A percentile compares a stretch with the other conserved stretches of the same genome.
Conservation (phyloP, 2,888 invertebrate species). For the Calameuta pallipes region DNA sequence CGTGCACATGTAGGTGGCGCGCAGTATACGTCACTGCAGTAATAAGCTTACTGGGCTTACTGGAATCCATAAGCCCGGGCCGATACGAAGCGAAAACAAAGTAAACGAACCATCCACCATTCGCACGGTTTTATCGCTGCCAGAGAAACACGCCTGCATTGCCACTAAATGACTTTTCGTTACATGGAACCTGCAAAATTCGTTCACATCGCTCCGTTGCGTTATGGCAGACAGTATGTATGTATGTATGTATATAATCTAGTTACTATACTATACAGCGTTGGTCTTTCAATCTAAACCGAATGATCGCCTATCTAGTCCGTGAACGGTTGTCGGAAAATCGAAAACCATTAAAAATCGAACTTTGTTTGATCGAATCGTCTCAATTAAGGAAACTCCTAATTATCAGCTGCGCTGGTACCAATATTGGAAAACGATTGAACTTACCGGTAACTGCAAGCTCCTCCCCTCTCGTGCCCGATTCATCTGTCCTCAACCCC, state of each 20-base stretch:
- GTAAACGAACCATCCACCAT: constrained; percentile 21
- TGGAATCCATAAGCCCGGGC: constrained; percentile 8
- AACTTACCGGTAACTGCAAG: constrained; percentile 42
- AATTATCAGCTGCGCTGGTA: constrained; percentile 49
- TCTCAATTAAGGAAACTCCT: constrained; percentile 56
- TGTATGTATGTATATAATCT: too few relatives aligned
- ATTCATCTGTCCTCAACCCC: constrained; percentile 14
- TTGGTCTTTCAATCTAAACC: too few relatives aligned
- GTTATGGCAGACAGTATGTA: too few relatives aligned
- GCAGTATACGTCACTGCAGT: constrained; percentile 7
- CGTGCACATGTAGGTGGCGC: too few relatives aligned
- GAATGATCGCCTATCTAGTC: too few relatives aligned
- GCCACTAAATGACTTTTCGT: background rate
- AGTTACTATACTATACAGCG: too few relatives aligned
- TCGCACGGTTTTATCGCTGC: constrained; percentile 27
- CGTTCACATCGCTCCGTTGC: too few relatives aligned
- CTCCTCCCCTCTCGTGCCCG: background rate
- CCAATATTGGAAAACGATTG: constrained; percentile 59
- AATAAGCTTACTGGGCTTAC: constrained; percentile 20
- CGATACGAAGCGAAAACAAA: constrained; percentile 18
- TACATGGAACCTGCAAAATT: too few relatives aligned
- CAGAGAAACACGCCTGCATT: background rate
- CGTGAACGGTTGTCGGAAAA: background rate
- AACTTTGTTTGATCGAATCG: constrained; percentile 47
- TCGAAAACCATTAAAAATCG: constrained; percentile 38